These are phyloP conservation scores for Theristicus caerulescens DNA, from an alignment of 2,113 vertebrate genomes.

Conservation along the genomic window DNA sequence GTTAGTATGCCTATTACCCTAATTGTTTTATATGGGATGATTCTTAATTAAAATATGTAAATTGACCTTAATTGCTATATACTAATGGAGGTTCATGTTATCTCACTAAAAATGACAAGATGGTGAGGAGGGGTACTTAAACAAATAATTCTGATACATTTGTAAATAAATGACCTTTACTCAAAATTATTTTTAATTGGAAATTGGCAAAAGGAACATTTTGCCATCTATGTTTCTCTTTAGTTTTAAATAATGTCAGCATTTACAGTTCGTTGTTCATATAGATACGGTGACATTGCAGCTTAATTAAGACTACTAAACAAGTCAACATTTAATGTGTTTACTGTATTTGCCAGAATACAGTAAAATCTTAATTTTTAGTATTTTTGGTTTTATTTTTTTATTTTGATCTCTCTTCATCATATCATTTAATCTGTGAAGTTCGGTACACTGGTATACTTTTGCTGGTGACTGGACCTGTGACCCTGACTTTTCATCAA, in stretches of 20 bases:
- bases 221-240: constrained; percentile 65
- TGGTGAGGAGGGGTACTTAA: constrained; percentile 79
- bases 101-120: constrained; percentile 85
- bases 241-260: constrained; percentile 62
- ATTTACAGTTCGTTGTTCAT: constrained; percentile 65
- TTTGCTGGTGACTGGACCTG: neutral
- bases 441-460: neutral
- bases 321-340: constrained; percentile 64
- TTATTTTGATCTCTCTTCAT: neutral
- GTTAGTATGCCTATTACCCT: constrained; percentile 88
- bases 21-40: constrained; percentile 92
- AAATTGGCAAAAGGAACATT: constrained; percentile 74
- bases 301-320: constrained; percentile 70
- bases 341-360: too few relatives aligned
- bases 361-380: neutral
- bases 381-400: neutral
- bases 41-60: constrained; percentile 94
- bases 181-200: constrained; percentile 79
- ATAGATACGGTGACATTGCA: constrained; percentile 40
- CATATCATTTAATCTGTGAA: neutral
- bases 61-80: constrained; percentile 89
- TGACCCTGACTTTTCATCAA: neutral
- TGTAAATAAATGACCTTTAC: constrained; percentile 81
- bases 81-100: constrained; percentile 88
- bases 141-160: constrained; percentile 79